Conservation (phyloP, 2,888 invertebrate genomes). For the Amphipyra tragopoginis region DNA sequence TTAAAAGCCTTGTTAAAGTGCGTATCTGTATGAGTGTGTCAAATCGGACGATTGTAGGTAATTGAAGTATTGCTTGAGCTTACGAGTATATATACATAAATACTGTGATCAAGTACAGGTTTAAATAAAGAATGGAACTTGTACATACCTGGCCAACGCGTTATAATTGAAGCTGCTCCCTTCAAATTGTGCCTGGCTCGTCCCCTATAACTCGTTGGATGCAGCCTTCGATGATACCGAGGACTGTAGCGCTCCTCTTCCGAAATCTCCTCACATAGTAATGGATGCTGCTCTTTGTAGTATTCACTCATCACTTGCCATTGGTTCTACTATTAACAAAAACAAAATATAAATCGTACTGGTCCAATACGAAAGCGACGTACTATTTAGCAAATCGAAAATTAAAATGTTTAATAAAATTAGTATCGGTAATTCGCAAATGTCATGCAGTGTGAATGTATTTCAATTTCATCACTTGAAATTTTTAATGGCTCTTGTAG, state of each 20-base stretch:
- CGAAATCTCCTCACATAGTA: conserved; percentile 77
- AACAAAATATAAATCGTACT: conserved; percentile 44
- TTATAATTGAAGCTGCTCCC: conserved; percentile 79
- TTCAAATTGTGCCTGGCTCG: conserved; percentile 71
- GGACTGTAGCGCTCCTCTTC: conserved; percentile 77
- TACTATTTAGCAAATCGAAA: conserved; percentile 21
- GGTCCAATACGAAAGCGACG: conserved; percentile 6
- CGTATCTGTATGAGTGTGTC: too few species aligned
- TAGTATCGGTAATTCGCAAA: conserved; percentile 29
- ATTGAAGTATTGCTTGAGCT: too few species aligned
- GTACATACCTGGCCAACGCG: conserved; percentile 84
- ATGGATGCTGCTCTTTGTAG: conserved; percentile 76
- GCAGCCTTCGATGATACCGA: conserved; percentile 63
- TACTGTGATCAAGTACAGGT: too few species aligned
- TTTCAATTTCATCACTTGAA: conserved; percentile 33
- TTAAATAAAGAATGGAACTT: not conserved
- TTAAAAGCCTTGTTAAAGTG: too few species aligned
- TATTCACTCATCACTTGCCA: conserved; percentile 81
- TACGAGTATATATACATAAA: too few species aligned
- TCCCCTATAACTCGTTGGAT: conserved; percentile 63
- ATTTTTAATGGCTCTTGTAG: conserved; percentile 33
- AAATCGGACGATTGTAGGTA: too few species aligned
- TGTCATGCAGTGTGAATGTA: conserved; percentile 39
- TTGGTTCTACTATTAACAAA: conserved; percentile 63
- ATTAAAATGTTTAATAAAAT: conserved; percentile 23